phyloP scores from a whole-genome alignment of 2,113 vertebrate genomes.

The Labeo catla region DNA sequence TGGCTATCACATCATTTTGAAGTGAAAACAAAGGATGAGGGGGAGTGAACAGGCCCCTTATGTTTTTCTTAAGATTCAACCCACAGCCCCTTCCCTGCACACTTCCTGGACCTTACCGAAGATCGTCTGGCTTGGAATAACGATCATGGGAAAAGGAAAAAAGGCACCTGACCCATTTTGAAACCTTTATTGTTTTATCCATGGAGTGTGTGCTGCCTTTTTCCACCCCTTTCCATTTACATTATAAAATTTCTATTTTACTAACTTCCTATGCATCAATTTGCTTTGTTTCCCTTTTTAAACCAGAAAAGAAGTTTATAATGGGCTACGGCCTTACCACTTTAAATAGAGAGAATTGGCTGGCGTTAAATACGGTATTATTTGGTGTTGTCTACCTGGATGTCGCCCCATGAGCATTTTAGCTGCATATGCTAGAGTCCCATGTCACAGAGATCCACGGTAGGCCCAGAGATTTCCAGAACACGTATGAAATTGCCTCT shows the following conservation, averaged over 20 bases:
- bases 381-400: slow-evolving; percentile 8
- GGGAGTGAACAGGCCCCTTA: slow-evolving; percentile 4
- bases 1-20: slow-evolving; percentile 93
- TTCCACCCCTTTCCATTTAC: slow-evolving; percentile 29
- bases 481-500: neutral
- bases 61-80: slow-evolving; percentile 29
- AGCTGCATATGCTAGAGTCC: neutral
- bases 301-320: neutral
- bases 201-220: slow-evolving; percentile 58
- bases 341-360: neutral
- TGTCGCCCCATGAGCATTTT: neutral
- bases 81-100: slow-evolving; percentile 27
- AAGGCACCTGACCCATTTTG: slow-evolving; percentile 46
- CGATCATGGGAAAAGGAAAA: slow-evolving; percentile 53
- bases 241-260: slow-evolving; percentile 5
- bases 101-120: slow-evolving; percentile 52
- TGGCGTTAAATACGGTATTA: slow-evolving; percentile 8
- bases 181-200: slow-evolving; percentile 62
- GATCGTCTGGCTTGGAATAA: slow-evolving; percentile 39
- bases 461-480: neutral
- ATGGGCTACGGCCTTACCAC: neutral
- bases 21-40: slow-evolving; percentile 74
- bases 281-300: slow-evolving; percentile 45
- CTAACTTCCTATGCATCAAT: neutral
- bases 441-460: neutral